Evolutionary conservation across 2,113 vertebrate species (phyloP), one percentile per base, ranked within the genome.

Genomic region (Daboia siamensis): DNA sequence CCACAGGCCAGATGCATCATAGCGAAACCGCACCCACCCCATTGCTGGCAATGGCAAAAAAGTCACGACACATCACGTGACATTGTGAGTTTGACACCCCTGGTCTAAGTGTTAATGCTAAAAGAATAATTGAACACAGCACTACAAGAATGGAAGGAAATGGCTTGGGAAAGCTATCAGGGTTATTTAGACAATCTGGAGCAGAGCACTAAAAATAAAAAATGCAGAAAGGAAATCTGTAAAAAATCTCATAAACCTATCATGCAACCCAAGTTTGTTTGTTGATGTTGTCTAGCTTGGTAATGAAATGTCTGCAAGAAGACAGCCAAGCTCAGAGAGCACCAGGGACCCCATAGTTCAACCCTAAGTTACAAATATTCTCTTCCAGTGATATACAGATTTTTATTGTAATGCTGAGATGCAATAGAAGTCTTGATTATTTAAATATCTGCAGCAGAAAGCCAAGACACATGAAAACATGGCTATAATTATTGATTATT

Each of bases 361-460:
- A 61, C 24, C 24, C 24, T 61, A 24, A 61, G 29, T 61, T 61
- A 61, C 26, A 64, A 64, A 64, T 69, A 69, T 69, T n/a, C 29
- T 69, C 26, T n/a, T 4, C 4, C 61, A 69, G 5, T 69, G 61
- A 48, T 24, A 52, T 20, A 29, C 7, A 6, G 24, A n/a, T 54
- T 88, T 39, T 80, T 88, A n/a, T 9, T 91, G 1, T 0, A 93
- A 15, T 91, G 52, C 61, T 2, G 0, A 17, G 80, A 94, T 95
- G 90, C 48, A 94, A 39, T 86, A 92, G 39, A 93, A 26, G 15
- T 6, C 64, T n/a, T 74, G 64, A 74, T 74, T 33, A 33, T 74
- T 74, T 74, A 74, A 74, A 33, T 74, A 55, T 57, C 29, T 39
- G 39, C 90, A 57, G 1, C 59, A 1, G 46, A 54, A 44, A 80